These are phyloP conservation scores for Bombylius major DNA, from an alignment of 2,888 invertebrate species.

Conservation along the genomic window DNA sequence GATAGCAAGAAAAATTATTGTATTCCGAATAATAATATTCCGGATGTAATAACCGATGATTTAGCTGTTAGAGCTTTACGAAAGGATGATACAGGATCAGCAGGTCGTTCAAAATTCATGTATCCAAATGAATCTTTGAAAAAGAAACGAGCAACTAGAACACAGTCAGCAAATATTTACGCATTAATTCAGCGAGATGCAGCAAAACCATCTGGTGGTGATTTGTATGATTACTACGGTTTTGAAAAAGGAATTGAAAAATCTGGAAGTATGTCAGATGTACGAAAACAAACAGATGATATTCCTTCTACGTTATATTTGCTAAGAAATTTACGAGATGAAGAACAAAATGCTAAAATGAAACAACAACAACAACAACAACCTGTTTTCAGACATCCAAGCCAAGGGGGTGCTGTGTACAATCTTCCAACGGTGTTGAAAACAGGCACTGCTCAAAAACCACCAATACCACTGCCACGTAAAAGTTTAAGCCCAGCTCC, in stretches of 20 bases:
- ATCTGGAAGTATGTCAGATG: constrained; percentile 48
- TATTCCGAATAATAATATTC: constrained; percentile 25
- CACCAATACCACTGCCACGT: constrained; percentile 45
- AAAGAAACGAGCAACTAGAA: constrained; percentile 69
- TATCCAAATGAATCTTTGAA: constrained; percentile 40
- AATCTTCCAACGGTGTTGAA: constrained; percentile 28
- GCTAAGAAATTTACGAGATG: constrained; percentile 27
- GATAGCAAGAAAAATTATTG: constrained; percentile 41
- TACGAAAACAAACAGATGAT: constrained; percentile 29
- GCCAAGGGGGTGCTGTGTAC: constrained; percentile 32
- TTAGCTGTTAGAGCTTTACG: constrained; percentile 72
- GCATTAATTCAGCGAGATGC: constrained; percentile 56
- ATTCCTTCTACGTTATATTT: constrained; percentile 28
- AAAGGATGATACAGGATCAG: constrained; percentile 49
- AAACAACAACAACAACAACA: constrained; percentile 10
- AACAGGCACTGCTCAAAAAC: constrained; percentile 22
- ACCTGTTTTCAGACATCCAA: constrained; percentile 31
- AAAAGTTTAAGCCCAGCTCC: constrained; percentile 35
- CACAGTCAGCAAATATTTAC: constrained; percentile 73
- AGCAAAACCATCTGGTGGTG: constrained; percentile 35
- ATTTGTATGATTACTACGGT: constrained; percentile 44
- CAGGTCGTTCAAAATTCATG: constrained; percentile 20
- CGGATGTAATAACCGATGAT: constrained; percentile 77
- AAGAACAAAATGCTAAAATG: constrained; percentile 20
- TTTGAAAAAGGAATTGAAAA: constrained; percentile 44